These are phyloP conservation scores for Caenorhabditis sinica DNA, from an alignment of 2,888 invertebrate species.

Conservation along the genomic window DNA sequence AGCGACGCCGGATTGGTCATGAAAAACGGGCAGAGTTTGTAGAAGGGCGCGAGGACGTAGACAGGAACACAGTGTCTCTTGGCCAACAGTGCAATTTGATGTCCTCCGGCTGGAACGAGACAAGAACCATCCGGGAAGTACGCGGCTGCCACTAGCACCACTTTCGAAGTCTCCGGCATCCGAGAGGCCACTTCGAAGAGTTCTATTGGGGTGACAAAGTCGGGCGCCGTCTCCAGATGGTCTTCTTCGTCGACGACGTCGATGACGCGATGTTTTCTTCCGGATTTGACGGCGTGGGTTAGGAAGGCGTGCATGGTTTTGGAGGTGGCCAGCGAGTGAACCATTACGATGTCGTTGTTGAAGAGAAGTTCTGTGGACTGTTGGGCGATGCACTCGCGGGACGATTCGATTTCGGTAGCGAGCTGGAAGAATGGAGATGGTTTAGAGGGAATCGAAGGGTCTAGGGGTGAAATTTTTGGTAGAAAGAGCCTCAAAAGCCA, in stretches of 20 bases:
- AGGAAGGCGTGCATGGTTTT: slow-evolving; percentile 73
- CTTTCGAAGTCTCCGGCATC: slow-evolving; percentile 72
- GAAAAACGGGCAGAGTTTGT: slow-evolving; percentile 76
- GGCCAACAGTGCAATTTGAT: slow-evolving; percentile 77
- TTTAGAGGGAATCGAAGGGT: too few species aligned
- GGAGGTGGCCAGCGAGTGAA: slow-evolving; percentile 69
- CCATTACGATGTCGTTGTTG: slow-evolving; percentile 74
- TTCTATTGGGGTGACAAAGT: slow-evolving; percentile 60
- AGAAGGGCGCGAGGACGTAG: slow-evolving; percentile 77
- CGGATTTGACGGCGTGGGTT: slow-evolving; percentile 37
- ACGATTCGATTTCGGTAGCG: slow-evolving; percentile 72
- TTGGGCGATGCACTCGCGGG: slow-evolving; percentile 69
- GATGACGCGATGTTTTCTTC: slow-evolving; percentile 53
- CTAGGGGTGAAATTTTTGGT: too few species aligned
- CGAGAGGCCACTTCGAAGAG: slow-evolving; percentile 66
- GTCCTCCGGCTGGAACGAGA: slow-evolving; percentile 77
- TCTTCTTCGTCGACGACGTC: slow-evolving; percentile 48
- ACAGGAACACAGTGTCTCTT: slow-evolving; percentile 79
- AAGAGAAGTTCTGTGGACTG: slow-evolving; percentile 75
- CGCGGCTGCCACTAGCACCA: slow-evolving; percentile 76
- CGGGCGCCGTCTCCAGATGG: slow-evolving; percentile 58
- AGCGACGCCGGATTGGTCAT: slow-evolving; percentile 63
- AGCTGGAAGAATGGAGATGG: slow-evolving; percentile 65
- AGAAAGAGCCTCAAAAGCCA: too few species aligned
- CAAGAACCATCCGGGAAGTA: slow-evolving; percentile 81